Percentiles rank a stretch among this genome's conserved stretches.
Conservation (phyloP, 2,888 invertebrate genomes). For the Drosophila hamatofila region DNA sequence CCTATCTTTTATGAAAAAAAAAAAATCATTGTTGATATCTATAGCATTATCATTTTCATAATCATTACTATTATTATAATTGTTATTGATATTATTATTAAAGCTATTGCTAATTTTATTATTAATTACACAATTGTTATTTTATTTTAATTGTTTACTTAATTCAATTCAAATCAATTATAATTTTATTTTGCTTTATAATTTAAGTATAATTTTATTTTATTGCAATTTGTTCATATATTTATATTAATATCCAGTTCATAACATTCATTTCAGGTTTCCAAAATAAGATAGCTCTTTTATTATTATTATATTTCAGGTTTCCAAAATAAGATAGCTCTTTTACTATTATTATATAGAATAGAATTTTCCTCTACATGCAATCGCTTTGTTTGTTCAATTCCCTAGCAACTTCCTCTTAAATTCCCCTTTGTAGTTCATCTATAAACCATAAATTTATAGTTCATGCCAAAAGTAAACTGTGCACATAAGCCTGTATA, state of each 20-base stretch:
- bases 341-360: background rate
- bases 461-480: conserved; percentile 20
- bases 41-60: background rate
- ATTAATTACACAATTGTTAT: no score
- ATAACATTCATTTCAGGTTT: background rate
- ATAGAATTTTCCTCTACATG: no score
- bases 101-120: no score
- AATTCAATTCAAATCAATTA: background rate
- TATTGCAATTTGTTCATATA: background rate
- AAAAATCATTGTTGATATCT: background rate
- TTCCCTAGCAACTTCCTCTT: background rate
- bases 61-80: background rate
- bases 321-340: no score
- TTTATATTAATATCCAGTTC: background rate
- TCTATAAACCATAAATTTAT: conserved; percentile 21
- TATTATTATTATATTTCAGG: background rate
- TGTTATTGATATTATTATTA: background rate
- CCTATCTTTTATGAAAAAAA: no score
- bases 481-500: background rate
- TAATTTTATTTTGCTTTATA: background rate
- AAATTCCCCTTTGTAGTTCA: conserved; percentile 9
- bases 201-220: no score
- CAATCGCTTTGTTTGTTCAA: background rate
- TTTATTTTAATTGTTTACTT: background rate
- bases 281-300: background rate